Evolutionary conservation across 2,113 vertebrate genomes (phyloP).

Genomic region (rat (Rattus norvegicus)): GRCr8 NC_086027.1:82423001-82423500

Average conservation of each 20-base stretch:
- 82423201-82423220: not conserved
- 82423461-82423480: not conserved
- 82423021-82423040: accelerated
- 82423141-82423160: not conserved
- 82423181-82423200: not conserved
- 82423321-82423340: not conserved
- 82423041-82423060: not conserved
- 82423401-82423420: constrained; percentile 70
- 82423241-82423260: not conserved
- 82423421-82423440: constrained; percentile 24
- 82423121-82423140: not conserved
- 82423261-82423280: not conserved
- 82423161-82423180: not conserved
- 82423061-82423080: not conserved
- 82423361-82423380: constrained; percentile 2
- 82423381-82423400: not conserved
- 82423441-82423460: not conserved
- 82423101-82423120: not conserved
- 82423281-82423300: not conserved
- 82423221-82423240: not conserved
- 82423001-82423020: not conserved
- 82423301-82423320: not conserved
- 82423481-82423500: not conserved
- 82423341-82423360: not conserved
- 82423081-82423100: not conserved